These are phyloP conservation scores for Willisornis vidua DNA, from an alignment of 2,113 vertebrate species.

Conservation along the genomic window DNA sequence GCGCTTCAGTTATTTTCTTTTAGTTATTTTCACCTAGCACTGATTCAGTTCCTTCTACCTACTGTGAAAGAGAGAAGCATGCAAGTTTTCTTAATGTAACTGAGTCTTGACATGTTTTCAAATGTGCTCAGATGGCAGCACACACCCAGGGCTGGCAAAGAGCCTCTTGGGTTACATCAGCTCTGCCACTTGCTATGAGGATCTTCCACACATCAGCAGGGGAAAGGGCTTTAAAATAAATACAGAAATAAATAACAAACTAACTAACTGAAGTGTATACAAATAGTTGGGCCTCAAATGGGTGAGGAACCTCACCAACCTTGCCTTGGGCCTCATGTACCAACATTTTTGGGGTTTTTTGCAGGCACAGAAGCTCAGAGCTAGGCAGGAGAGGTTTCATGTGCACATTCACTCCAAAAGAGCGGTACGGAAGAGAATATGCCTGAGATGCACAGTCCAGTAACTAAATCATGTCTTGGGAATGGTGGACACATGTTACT, in stretches of 20 bases:
- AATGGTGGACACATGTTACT: neutral
- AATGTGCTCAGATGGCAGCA: neutral
- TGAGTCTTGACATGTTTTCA: neutral
- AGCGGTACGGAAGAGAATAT: neutral
- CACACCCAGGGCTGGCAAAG: neutral
- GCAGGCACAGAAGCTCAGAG: neutral
- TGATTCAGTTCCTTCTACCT: neutral
- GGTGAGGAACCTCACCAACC: accelerated
- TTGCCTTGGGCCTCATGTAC: neutral
- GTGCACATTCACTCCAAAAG: accelerated
- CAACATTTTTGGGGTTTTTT: neutral
- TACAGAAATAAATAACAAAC: neutral
- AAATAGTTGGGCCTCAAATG: neutral
- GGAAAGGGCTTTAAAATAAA: neutral
- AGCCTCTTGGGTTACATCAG: accelerated
- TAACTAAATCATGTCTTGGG: neutral
- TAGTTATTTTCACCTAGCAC: conserved; percentile 15
- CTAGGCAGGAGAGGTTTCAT: neutral
- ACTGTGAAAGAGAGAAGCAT: neutral
- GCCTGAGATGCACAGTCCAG: neutral
- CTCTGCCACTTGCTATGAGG: accelerated
- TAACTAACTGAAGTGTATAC: neutral
- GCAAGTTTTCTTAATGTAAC: neutral
- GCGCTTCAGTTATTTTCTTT: neutral
- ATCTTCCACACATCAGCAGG: neutral